phyloP scores from a whole-genome alignment of 2,113 vertebrate genomes.

The Tauraco erythrolophus region DNA sequence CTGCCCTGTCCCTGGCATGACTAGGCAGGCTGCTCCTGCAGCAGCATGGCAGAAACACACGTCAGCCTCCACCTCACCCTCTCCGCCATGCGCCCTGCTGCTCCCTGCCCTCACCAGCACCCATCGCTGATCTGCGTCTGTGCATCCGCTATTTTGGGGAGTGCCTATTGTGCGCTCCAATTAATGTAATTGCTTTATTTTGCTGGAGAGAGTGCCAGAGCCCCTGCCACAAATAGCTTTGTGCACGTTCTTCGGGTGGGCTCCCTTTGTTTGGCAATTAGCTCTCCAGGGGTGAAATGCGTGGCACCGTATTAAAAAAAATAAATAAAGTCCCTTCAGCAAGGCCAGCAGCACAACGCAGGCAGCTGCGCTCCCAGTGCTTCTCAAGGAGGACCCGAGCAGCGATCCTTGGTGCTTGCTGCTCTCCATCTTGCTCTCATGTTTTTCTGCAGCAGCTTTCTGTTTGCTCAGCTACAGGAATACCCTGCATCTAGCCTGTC shows the following conservation, averaged over 20 bases:
- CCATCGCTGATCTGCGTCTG: not conserved
- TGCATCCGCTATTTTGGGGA: not conserved
- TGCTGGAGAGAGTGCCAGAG: not conserved
- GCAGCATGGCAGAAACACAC: rapidly evolving
- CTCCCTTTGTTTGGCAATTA: conserved; percentile 27
- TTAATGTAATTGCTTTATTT: conserved; percentile 24
- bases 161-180: not conserved
- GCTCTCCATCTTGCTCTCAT: not conserved
- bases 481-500: conserved; percentile 25
- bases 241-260: not conserved
- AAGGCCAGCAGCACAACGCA: not conserved
- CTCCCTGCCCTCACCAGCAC: not conserved
- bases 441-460: conserved; percentile 40
- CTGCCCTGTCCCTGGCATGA: too few relatives aligned
- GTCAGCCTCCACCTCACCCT: rapidly evolving
- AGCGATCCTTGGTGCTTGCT: not conserved
- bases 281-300: not conserved
- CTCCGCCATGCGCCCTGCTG: not conserved
- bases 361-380: not conserved
- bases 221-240: not conserved
- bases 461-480: conserved; percentile 59
- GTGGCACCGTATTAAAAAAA: not conserved
- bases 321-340: not conserved
- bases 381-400: not conserved
- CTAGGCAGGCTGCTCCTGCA: not conserved